phyloP scores from a whole-genome alignment of 2,113 vertebrate genomes.

The Herpetotheres cachinnans region DNA sequence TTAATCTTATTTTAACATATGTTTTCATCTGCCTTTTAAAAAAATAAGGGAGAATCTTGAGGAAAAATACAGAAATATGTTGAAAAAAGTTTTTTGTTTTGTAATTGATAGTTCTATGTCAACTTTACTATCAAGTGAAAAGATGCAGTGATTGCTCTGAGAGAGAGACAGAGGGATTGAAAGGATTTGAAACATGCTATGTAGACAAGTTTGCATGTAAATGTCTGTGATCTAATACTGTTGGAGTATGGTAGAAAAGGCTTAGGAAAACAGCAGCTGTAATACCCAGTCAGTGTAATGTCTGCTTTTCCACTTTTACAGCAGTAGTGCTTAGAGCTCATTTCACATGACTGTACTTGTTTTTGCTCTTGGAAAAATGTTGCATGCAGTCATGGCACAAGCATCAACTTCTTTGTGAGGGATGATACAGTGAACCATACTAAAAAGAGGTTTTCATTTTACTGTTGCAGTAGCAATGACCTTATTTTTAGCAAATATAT shows the following conservation, averaged over 20 bases:
- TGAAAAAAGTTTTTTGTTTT: background rate
- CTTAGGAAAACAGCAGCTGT: background rate
- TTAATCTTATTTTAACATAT: background rate
- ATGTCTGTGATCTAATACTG: background rate
- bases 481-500: background rate
- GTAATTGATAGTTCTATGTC: background rate
- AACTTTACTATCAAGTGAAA: background rate
- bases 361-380: background rate
- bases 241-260: background rate
- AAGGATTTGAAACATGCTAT: background rate
- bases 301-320: background rate
- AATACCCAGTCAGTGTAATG: background rate
- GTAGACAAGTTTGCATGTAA: background rate
- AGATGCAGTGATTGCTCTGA: background rate
- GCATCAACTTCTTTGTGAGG: background rate
- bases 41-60: constrained; percentile 1
- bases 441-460: background rate
- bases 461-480: background rate
- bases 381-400: constrained; percentile 1
- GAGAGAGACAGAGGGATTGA: background rate
- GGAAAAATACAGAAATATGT: background rate
- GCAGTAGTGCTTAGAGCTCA: background rate
- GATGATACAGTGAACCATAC: background rate
- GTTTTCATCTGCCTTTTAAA: constrained; percentile 17
- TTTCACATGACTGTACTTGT: constrained; percentile 13